Base-by-base conservation (phyloP, 2,888 invertebrate genomes). In the Osedax frankpressi region DNA sequence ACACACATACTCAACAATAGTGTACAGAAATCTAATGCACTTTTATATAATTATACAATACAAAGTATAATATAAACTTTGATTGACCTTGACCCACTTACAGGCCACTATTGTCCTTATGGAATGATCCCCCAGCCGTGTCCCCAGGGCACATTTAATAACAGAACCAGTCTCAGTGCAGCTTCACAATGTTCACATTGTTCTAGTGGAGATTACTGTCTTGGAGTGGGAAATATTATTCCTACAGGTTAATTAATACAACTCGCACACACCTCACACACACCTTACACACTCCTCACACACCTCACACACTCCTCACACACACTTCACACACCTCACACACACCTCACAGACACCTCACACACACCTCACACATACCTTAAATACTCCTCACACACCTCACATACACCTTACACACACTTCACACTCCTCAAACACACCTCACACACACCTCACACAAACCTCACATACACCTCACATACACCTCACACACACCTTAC, bases 141-240 rank as follows among this genome's bases (percentile, higher is more conserved):
- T 75, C 82, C 82, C 1, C 77, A 78, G n/a, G 82, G 82, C 1
- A 83, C 82, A 0, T 82, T 78, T 76, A 82, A 82, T 78, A 81
- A 82, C 73, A 76, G 74, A 26, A 82, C 82, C 6, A 81, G 82
- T 24, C 78, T 80, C 76, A 76, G 76, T 24, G 73, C 72, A 0
- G 76, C 70, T 0, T 44, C 77, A 6, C 79, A 81, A 67, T 83
- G 83, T 76, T 78, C 78, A 6, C 77, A 79, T 73, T 83, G 83
- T 75, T 76, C 81, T 1, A 76, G 78, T 1, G 83, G 83, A 14
- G 74, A 77, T 73, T 83, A 81, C 77, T 83, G 83, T 77, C 78
- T 80, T 72, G 82, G 82, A 26, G 74, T 78, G 19, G 83, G 82
- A 63, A 82, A 82, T 74, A 77, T 77, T 28, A 71, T 78, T 24